phyloP scores from a whole-genome alignment of 1,140 invertebrate genomes.

The Mercenaria mercenaria region DNA sequence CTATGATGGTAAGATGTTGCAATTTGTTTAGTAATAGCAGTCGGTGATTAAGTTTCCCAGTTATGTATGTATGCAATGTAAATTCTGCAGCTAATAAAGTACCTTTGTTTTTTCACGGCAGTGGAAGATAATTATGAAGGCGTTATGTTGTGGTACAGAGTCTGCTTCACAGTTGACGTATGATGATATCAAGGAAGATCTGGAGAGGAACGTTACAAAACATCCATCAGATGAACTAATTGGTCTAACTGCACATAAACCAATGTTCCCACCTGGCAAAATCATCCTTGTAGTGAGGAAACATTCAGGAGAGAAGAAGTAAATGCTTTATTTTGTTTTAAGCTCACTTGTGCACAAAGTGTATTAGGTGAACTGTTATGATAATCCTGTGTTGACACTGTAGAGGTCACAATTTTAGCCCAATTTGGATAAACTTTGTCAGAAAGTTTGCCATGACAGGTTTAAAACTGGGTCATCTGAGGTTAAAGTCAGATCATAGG shows the following conservation, averaged over 20 bases:
- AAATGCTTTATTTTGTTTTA: too few relatives aligned
- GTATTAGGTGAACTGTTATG: not conserved
- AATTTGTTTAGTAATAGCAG: too few relatives aligned
- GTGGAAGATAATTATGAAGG: slow-evolving; percentile 96
- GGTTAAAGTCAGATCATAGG: too few relatives aligned
- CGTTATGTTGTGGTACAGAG: slow-evolving; percentile 92
- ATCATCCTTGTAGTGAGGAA: slow-evolving; percentile 96
- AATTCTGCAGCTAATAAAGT: too few relatives aligned
- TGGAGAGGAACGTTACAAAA: slow-evolving; percentile 87
- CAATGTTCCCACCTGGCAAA: slow-evolving; percentile 94
- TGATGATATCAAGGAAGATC: slow-evolving; percentile 86
- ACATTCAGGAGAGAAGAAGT: slow-evolving; percentile 94
- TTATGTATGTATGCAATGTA: too few relatives aligned
- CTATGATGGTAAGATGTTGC: too few relatives aligned
- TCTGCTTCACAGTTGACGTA: slow-evolving; percentile 86
- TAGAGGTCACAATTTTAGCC: too few relatives aligned
- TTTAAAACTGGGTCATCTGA: too few relatives aligned
- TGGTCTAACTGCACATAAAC: slow-evolving; percentile 90
- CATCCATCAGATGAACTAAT: slow-evolving; percentile 87
- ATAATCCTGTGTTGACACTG: too few relatives aligned
- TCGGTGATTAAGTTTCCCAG: too few relatives aligned
- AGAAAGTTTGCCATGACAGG: too few relatives aligned
- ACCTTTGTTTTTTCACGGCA: slow-evolving; percentile 85
- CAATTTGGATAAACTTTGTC: too few relatives aligned
- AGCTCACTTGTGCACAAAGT: not conserved